These are phyloP conservation scores for Meriones unguiculatus DNA, from an alignment of 2,113 vertebrate genomes.

Conservation along the genomic window DNA sequence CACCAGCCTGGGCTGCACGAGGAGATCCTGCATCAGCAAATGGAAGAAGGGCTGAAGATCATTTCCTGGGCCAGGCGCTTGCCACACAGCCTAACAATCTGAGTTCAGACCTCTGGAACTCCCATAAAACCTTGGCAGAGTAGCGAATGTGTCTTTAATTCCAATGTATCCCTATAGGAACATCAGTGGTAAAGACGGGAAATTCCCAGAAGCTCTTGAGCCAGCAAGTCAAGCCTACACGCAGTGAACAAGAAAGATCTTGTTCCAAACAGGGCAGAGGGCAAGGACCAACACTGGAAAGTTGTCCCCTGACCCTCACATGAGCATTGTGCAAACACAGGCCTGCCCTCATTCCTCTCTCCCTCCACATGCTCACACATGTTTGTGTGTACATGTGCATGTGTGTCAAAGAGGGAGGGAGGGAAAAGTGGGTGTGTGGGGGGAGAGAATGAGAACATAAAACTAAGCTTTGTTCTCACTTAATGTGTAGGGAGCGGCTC, in stretches of 20 bases:
- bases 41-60: not conserved
- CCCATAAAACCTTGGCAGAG: not conserved
- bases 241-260: not conserved
- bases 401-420: too few relatives aligned
- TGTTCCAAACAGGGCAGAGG: not conserved
- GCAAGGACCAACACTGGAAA: not conserved
- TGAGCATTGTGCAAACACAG: not conserved
- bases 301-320: not conserved
- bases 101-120: not conserved
- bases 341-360: too few relatives aligned
- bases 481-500: not conserved
- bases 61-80: not conserved
- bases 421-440: not conserved
- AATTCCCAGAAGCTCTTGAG: not conserved
- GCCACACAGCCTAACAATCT: not conserved
- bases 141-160: not conserved
- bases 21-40: not conserved
- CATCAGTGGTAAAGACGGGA: not conserved
- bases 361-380: accelerated
- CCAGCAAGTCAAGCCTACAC: not conserved
- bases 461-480: not conserved
- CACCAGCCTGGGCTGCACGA: not conserved
- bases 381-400: not conserved
- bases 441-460: not conserved
- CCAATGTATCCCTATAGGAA: not conserved